phyloP scores from a whole-genome alignment of 2,113 vertebrate genomes.

The Sphyrna mokarran region DNA sequence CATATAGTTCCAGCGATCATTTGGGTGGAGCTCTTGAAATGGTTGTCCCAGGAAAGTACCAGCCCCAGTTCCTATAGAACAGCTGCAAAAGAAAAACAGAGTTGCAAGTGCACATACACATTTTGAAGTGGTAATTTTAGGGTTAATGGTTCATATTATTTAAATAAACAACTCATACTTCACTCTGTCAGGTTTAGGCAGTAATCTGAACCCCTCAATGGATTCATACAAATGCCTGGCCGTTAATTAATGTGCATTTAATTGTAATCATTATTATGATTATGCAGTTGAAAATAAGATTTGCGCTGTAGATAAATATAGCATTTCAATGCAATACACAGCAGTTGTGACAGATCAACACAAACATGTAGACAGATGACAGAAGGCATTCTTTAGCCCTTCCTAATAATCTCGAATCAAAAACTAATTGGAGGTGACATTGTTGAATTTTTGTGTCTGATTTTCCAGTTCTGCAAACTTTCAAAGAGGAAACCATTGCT shows the following conservation, averaged over 20 bases:
- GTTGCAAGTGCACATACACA: background rate
- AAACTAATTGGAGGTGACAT: background rate
- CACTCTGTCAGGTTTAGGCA: background rate
- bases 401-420: background rate
- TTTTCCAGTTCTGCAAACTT: background rate
- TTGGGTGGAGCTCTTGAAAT: background rate
- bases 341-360: background rate
- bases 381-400: background rate
- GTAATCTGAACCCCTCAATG: background rate
- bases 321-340: background rate
- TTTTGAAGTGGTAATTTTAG: background rate
- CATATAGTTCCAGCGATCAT: background rate
- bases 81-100: background rate
- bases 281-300: background rate
- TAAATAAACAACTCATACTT: background rate
- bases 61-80: background rate
- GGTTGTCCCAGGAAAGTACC: background rate
- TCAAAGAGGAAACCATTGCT: background rate
- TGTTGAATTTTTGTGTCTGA: background rate
- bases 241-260: background rate
- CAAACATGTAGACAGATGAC: background rate
- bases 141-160: background rate
- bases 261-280: background rate
- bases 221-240: background rate
- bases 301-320: background rate